Conservation (phyloP, 2,113 vertebrate species). For the Machaerirhynchus nigripectus region DNA sequence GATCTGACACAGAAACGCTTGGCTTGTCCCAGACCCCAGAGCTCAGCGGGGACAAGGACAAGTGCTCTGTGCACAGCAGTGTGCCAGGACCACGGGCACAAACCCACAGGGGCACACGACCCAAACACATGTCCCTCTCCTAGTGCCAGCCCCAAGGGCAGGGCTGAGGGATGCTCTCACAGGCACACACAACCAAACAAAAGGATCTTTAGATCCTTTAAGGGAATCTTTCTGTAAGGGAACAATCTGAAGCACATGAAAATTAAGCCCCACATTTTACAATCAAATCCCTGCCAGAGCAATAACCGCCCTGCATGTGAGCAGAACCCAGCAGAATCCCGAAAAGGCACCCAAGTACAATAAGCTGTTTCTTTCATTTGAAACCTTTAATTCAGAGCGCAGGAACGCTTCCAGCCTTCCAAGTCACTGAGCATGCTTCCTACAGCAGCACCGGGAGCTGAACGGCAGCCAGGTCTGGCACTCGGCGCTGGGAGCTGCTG, state of each 20-base stretch:
- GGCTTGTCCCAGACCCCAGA: background rate
- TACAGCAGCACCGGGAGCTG: background rate
- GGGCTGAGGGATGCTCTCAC: background rate
- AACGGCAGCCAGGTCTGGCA: conserved; percentile 24
- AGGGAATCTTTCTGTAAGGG: background rate
- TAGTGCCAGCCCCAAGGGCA: background rate
- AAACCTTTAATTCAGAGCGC: background rate
- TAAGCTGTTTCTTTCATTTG: background rate
- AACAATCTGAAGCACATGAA: background rate
- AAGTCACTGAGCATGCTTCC: background rate
- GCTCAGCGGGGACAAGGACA: background rate
- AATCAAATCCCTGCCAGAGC: background rate
- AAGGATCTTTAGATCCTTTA: background rate
- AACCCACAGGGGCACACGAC: background rate
- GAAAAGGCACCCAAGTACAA: background rate
- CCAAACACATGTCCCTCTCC: background rate
- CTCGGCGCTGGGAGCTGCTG: background rate
- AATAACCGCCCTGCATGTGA: background rate
- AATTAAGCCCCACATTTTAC: background rate
- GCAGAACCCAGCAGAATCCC: background rate
- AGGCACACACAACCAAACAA: background rate
- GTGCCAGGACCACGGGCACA: background rate
- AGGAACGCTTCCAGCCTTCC: conserved; percentile 6
- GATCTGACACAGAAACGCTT: background rate
- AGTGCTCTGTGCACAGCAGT: background rate